Evolutionary conservation across 2,797 vertebrate genomes (phyloP), one percentile per base, ranked within the genome.

Genomic region (Kryptolebias ocellatus): DNA sequence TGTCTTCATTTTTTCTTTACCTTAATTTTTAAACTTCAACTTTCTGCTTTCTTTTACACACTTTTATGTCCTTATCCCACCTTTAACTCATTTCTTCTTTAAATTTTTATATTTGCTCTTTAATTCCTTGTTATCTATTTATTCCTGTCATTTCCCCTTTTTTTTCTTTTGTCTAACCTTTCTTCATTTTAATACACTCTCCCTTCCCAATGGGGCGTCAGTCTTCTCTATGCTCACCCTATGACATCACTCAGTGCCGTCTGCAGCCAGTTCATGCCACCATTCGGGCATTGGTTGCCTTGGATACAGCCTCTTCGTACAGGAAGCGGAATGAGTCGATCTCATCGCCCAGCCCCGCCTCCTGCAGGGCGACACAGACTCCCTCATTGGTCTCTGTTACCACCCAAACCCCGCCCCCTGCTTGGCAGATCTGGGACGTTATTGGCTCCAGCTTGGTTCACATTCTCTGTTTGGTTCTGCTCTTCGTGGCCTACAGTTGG

Each of bases 201-300:
- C n/a, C 11, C 44, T 68, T 67, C 52, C 66, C 44, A n/a, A 34
- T 5, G 90, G 89, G 91, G 90, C 20, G 74, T 89, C 95, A 98
- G 97, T 95, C 95, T 60, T 95, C 95, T 86, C 94, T 98, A 87
- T 99, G 97, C 93, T 96, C 96, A 83, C 93, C 97, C 77, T 96
- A 94, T 87, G 97, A 98, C 95, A 95, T 99, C 94, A 95, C 94
- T 92, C 96, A 96, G 90, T 94, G 94, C 89, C 95, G 95, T 83
- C 94, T 98, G 87, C 95, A 86, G 90, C 95, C 95, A 53, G 90
- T 96, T 86, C 87, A 89, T 87, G 86, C 89, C 91, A 93, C 95
- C 67, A 95, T 98, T 89, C 92, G 91, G 83, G 87, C 93, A 75
- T 94, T 99, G 94, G 94, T 97, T 87, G 91, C 94, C 83, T 83